Evolutionary conservation across 2,113 vertebrate genomes (phyloP).

Genomic region (Leucoraja erinaceus): DNA sequence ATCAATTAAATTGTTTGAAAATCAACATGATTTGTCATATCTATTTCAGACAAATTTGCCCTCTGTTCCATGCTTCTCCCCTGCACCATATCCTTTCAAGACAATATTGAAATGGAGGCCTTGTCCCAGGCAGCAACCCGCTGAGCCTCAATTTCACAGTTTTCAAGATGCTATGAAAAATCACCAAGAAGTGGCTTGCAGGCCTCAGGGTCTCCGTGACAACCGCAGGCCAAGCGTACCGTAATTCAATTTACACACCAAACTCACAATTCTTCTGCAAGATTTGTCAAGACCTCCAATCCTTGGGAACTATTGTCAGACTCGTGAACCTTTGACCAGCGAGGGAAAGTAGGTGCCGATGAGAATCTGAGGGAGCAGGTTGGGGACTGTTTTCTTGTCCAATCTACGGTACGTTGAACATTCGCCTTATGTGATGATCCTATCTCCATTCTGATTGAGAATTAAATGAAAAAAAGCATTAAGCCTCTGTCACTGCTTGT

Average conservation of each 20-base stretch:
- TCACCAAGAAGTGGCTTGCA: constrained; percentile 52
- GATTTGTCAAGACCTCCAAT: constrained; percentile 54
- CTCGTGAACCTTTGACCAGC: constrained; percentile 56
- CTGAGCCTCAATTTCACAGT: constrained; percentile 54
- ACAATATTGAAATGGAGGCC: constrained; percentile 43
- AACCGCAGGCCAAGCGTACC: constrained; percentile 54
- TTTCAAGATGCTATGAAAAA: constrained; percentile 53
- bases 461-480: constrained; percentile 42
- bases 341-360: constrained; percentile 49
- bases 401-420: constrained; percentile 54
- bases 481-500: constrained; percentile 56
- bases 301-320: constrained; percentile 54
- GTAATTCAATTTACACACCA: constrained; percentile 61
- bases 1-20: constrained; percentile 31
- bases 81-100: constrained; percentile 44
- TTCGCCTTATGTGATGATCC: constrained; percentile 49
- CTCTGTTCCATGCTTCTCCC: constrained; percentile 45
- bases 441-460: constrained; percentile 50
- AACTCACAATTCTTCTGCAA: constrained; percentile 54
- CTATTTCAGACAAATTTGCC: constrained; percentile 51
- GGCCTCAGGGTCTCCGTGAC: constrained; percentile 53
- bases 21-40: constrained; percentile 49
- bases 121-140: constrained; percentile 44
- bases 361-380: constrained; percentile 53
- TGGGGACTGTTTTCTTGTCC: constrained; percentile 50